phyloP scores from a whole-genome alignment of 1,140 invertebrate species.

The Saccostrea glomerata region DNA sequence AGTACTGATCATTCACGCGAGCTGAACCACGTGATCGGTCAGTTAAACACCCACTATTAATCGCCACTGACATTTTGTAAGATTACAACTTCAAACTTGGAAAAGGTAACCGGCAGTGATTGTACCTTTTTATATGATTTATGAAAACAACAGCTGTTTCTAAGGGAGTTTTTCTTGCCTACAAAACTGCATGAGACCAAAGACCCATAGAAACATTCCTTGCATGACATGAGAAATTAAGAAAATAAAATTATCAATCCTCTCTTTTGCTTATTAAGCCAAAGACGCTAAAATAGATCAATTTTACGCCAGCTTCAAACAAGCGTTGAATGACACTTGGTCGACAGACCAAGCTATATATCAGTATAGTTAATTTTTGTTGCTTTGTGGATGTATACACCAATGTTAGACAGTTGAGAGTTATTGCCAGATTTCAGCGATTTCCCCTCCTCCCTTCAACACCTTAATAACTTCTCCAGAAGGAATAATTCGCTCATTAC shows the following conservation, averaged over 20 bases:
- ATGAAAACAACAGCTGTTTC: constrained; percentile 33
- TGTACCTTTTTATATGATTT: constrained; percentile 11
- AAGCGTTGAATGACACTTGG: not conserved
- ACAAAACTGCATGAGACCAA: constrained; percentile 21
- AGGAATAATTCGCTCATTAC: constrained; percentile 28
- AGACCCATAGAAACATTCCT: constrained; percentile 11
- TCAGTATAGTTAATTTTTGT: constrained; percentile 1
- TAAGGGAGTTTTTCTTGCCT: not conserved
- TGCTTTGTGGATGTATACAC: not conserved
- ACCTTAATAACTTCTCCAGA: constrained; percentile 27
- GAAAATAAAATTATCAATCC: constrained; percentile 35
- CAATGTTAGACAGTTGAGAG: not conserved
- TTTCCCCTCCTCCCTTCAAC: not conserved
- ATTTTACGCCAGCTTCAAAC: constrained; percentile 24
- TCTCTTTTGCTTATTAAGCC: constrained; percentile 21
- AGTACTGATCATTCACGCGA: not conserved
- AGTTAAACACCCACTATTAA: not conserved
- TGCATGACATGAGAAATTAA: constrained; percentile 19
- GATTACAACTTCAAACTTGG: not conserved
- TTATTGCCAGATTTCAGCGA: not conserved
- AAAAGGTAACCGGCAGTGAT: not conserved
- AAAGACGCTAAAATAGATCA: constrained; percentile 25
- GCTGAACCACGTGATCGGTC: not conserved
- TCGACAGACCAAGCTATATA: not conserved
- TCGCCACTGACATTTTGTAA: constrained; percentile 28